Evolutionary conservation across 2,113 vertebrate genomes (phyloP), one percentile per base, ranked within the genome.

Genomic region (Mystacornis crossleyi): DNA sequence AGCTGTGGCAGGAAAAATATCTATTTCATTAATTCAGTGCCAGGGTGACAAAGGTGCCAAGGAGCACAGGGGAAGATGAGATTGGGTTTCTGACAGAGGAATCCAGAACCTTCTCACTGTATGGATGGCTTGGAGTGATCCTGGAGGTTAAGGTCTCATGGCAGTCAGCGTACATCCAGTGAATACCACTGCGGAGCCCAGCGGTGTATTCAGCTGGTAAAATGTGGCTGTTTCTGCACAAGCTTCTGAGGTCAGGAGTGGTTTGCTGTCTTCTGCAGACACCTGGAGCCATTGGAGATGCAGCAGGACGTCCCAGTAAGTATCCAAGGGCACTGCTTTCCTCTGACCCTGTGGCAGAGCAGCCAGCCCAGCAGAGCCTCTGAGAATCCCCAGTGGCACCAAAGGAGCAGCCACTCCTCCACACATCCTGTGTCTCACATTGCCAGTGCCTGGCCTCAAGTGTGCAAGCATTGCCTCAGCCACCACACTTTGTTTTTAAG

Each of bases 321-420:
- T 36, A 12, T 28, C 21, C 1, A 0, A 10, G 36, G 43, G 20
- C 55, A 58, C 36, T 1, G 0, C 20, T 70, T 9, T 62, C 31
- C 31, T 70, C 8, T 7, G n/a, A 38, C 15, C 12, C 18, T 13
- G 13, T 31, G 17, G 17, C 57, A 75, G 6, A 61, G 29, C 57
- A 57, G 16, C 26, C 45, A 65, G 81, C 28, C 33, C 58, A 70
- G 43, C 29, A 50, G 25, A 86, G 20, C 34, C 43, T 36, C 18
- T 3, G 4, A 57, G n/a, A 36, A 65, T 21, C 66, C n/a, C 40
- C 45, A 64, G 6, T 8, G 33, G 19, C 33, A 18, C 26, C 20
- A 36, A 19, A 14, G 38, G 43, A 45, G 58, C 62, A 64, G 7
- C 18, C 0, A 2, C 24, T 82, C 20, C 24, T 36, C 47, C 2